phyloP scores from a whole-genome alignment of 2,888 invertebrate species.

The Beris chalybata region DNA sequence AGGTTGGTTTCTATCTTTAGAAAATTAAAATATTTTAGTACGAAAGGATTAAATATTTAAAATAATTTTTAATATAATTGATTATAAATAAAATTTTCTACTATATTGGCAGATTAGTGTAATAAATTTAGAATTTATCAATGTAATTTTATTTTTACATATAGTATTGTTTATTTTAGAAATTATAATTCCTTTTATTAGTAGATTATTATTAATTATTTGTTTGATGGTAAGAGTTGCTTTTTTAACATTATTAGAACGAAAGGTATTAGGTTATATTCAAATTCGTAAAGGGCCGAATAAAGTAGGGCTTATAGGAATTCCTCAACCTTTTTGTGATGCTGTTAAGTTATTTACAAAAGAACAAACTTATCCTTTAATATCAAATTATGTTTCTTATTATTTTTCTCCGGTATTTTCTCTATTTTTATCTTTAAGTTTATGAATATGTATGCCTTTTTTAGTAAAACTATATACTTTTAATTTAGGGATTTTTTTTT shows the following conservation, averaged over 20 bases:
- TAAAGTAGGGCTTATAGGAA: slow-evolving; percentile 66
- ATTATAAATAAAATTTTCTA: slow-evolving; percentile 46
- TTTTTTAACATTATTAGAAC: slow-evolving; percentile 74
- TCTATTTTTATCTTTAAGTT: slow-evolving; percentile 63
- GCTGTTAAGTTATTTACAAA: slow-evolving; percentile 59
- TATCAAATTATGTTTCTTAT: slow-evolving; percentile 65
- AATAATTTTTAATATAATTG: slow-evolving; percentile 48
- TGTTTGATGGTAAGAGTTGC: no score
- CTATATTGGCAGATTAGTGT: no score
- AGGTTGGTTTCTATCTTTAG: slow-evolving; percentile 84
- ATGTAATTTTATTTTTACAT: slow-evolving; percentile 63
- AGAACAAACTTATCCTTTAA: slow-evolving; percentile 58
- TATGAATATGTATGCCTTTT: slow-evolving; percentile 65
- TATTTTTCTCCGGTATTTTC: slow-evolving; percentile 63
- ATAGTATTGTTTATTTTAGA: no score
- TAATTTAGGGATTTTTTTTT: slow-evolving; percentile 59
- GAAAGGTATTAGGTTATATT: slow-evolving; percentile 71
- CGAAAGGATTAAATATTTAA: slow-evolving; percentile 52
- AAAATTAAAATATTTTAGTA: slow-evolving; percentile 61
- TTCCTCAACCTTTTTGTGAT: slow-evolving; percentile 73
- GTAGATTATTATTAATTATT: no score
- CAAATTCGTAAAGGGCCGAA: slow-evolving; percentile 75
- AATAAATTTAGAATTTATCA: no score
- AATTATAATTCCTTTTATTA: no score
- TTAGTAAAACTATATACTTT: slow-evolving; percentile 56